Base-by-base conservation (phyloP, 2,113 vertebrate species). In the Chaetops frenatus region DNA sequence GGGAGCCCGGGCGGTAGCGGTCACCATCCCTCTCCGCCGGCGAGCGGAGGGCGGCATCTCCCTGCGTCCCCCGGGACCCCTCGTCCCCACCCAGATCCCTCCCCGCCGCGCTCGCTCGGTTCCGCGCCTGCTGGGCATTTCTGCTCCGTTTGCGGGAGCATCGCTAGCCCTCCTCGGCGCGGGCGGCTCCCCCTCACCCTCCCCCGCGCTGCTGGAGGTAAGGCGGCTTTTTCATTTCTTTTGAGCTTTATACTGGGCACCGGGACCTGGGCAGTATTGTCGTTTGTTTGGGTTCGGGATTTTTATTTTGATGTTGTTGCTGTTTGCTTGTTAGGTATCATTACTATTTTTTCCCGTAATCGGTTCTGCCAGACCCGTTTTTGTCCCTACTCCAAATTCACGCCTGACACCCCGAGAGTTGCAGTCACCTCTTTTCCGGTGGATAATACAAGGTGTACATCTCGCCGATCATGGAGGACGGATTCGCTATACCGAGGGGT, bases 351-450 rank as follows among this genome's bases (percentile, higher is more conserved):
- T 15, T 3, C 3, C 45, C 51, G 38, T 17, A 31, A 22, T 50
- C 56, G n/a, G 38, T 40, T 93, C 38, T 36, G 53, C 15, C 61
- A 62, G 51, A 74, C 33, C 66, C 50, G 31, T 66, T 89, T 81
- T 40, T 23, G 42, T 89, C 90, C 50, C 86, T 21, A 29, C 77
- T 82, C 51, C 24, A 66, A 84, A 95, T 47, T 66, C 65, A 48
- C 35, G 28, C 78, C 69, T 27, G 90, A 50, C 51, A 29, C 61
- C 53, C 66, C 74, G 82, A 61, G 82, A 73, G 70, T 36, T 19
- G 71, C 17, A n/a, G 78, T 98, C 97, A 99, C 99, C 99, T 99
- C 94, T 98, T 98, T 71, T 98, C 98, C 33, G 97, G 96, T 0
- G 99, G 98, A 92, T 98, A 98, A 83, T 98, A 99, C 86, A 98